phyloP scores from a whole-genome alignment of 1,140 invertebrate genomes.

The Drosophila albomicans region DNA sequence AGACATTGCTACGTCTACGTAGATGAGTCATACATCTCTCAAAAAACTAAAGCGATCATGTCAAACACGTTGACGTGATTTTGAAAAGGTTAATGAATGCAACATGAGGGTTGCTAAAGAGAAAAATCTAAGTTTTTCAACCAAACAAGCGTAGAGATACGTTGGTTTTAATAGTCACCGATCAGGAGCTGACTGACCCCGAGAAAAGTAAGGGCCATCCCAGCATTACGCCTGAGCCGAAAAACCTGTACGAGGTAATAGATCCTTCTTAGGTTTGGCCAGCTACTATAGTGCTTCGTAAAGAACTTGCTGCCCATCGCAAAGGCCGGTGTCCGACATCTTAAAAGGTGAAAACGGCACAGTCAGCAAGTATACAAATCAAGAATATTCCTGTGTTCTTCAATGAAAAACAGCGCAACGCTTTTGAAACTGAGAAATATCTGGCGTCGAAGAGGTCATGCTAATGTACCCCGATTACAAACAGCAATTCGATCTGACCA shows the following conservation, averaged over 20 bases:
- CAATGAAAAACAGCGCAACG: too few species aligned
- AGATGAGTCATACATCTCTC: too few species aligned
- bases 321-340: neutral
- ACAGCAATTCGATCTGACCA: too few species aligned
- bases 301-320: neutral
- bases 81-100: neutral
- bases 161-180: constrained; percentile 1
- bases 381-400: too few species aligned
- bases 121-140: too few species aligned
- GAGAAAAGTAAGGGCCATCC: neutral
- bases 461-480: too few species aligned
- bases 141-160: neutral
- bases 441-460: too few species aligned
- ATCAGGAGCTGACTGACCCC: neutral
- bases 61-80: neutral
- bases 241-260: neutral
- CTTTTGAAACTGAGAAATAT: too few species aligned
- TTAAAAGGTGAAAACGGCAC: constrained; percentile 40
- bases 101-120: constrained; percentile 13
- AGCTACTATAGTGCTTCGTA: neutral
- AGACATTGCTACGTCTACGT: too few species aligned
- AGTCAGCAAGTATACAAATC: constrained; percentile 3
- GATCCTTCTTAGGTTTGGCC: neutral
- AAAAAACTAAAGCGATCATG: too few species aligned
- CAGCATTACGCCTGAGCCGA: neutral